Percentiles rank a stretch among this genome's conserved stretches.
phyloP scores from a whole-genome alignment of 2,888 invertebrate genomes.

The Lottia gigantea region DNA sequence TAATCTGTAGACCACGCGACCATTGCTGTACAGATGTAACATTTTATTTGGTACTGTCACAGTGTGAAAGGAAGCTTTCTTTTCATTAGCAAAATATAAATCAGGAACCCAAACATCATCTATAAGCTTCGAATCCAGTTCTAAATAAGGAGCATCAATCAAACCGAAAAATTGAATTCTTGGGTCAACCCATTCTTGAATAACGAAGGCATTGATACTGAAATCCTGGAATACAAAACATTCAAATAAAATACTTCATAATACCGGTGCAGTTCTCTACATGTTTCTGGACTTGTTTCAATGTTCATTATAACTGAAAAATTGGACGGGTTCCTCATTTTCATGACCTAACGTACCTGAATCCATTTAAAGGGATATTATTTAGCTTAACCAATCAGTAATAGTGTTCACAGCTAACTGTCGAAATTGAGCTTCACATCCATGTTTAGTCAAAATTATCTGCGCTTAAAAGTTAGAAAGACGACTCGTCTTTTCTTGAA shows the following conservation, averaged over 20 bases:
- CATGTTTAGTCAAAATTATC: too few species aligned
- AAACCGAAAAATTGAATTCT: conserved; percentile 45
- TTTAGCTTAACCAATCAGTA: too few species aligned
- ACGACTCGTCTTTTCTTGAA: too few species aligned
- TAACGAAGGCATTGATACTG: conserved; percentile 46
- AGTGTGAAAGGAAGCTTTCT: conserved; percentile 51
- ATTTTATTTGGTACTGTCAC: conserved; percentile 60
- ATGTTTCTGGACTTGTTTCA: too few species aligned
- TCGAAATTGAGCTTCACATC: too few species aligned
- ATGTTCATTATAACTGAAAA: too few species aligned
- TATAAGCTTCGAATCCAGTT: conserved; percentile 54
- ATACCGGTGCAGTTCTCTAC: too few species aligned
- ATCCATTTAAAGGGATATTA: too few species aligned
- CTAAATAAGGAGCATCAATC: conserved; percentile 47
- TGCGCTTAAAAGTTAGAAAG: too few species aligned
- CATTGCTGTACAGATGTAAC: conserved; percentile 54
- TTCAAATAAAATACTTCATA: neutral
- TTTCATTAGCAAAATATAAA: conserved; percentile 58
- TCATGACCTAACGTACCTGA: too few species aligned
- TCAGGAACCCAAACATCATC: conserved; percentile 59
- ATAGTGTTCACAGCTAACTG: too few species aligned
- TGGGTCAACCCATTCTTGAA: conserved; percentile 49
- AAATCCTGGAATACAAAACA: conserved; percentile 42
- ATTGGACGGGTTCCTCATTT: too few species aligned
- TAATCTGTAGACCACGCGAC: conserved; percentile 46